Evolutionary conservation across 2,113 vertebrate species (phyloP), one percentile per base, ranked within the genome.

Genomic region (Diadophis punctatus): DNA sequence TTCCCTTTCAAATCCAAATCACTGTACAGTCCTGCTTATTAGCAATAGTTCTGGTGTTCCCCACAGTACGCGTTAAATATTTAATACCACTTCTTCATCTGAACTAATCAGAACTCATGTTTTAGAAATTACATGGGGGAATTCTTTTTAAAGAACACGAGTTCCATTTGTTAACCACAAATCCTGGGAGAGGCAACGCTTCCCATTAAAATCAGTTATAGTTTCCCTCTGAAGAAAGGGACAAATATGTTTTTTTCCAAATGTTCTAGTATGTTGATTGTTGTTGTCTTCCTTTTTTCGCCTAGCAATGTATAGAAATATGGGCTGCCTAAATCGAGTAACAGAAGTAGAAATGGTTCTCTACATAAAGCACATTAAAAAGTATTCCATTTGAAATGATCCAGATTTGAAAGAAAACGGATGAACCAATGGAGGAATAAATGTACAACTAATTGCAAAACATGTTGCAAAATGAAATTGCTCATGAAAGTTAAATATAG

Each of bases 91-190:
- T 94, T 93, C 94, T 86, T 94, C 93, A 94, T 91, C 93, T 95
- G 92, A 25, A 5, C 93, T 96, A 96, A 97, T 97, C 95, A 97
- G 93, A 96, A 94, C 95, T 96, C 95, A 95, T 91, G 58, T 96
- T 90, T 94, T 94, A 95, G 93, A 96, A 95, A 95, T 93, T 94
- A 96, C 91, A 90, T 85, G 92, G 92, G 8, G 51, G 94, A 92
- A 96, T 96, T 95, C 58, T 92, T 86, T 80, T 92, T 49, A 94
- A 93, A 94, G 94, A 97, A 96, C 90, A 90, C 20, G 60, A 95
- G 92, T 88, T 74, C 91, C 43, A 91, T 90, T 95, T 93, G 39
- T 91, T 92, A 93, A 93, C 95, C 96, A 89, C 63, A 43, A 58
- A 56, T 91, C 68, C 93, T 52, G 80, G 84, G 91, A 95, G 95